These are phyloP conservation scores for Ranitomeya variabilis DNA, from an alignment of 2,113 vertebrate genomes.

Conservation along the genomic window DNA sequence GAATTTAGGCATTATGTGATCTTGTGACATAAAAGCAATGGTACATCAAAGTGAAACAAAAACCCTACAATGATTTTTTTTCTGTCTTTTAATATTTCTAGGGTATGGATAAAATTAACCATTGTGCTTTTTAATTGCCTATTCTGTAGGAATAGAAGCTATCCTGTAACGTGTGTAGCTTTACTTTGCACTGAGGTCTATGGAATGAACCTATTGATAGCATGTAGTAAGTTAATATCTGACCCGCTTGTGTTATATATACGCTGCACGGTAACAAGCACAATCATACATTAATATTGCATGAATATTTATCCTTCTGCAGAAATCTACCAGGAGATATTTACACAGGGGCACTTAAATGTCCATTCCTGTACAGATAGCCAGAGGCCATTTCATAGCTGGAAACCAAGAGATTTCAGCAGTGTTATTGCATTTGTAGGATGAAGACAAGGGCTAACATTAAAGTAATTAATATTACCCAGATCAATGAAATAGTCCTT, in stretches of 20 bases:
- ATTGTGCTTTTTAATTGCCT: not conserved
- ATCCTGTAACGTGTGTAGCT: not conserved
- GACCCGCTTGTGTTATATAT: not conserved
- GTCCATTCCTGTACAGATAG: constrained; percentile 2
- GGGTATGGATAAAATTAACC: not conserved
- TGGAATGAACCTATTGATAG: not conserved
- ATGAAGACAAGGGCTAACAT: not conserved
- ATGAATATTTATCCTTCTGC: constrained; percentile 14
- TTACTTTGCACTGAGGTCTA: not conserved
- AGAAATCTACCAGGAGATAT: constrained; percentile 8
- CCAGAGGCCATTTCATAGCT: constrained; percentile 4
- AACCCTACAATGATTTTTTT: not conserved
- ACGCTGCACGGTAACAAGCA: not conserved
- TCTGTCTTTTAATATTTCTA: not conserved
- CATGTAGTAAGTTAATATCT: not conserved
- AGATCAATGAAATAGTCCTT: not conserved
- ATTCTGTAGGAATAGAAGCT: not conserved
- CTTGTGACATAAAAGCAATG: not conserved
- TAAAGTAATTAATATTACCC: constrained; percentile 4
- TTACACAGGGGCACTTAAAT: not conserved
- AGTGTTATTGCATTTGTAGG: not conserved
- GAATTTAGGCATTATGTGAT: not conserved
- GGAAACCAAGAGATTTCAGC: not conserved
- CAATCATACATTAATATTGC: constrained; percentile 1
- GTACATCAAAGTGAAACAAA: not conserved